phyloP scores from a whole-genome alignment of 2,113 vertebrate genomes.

The Alethe diademata region DNA sequence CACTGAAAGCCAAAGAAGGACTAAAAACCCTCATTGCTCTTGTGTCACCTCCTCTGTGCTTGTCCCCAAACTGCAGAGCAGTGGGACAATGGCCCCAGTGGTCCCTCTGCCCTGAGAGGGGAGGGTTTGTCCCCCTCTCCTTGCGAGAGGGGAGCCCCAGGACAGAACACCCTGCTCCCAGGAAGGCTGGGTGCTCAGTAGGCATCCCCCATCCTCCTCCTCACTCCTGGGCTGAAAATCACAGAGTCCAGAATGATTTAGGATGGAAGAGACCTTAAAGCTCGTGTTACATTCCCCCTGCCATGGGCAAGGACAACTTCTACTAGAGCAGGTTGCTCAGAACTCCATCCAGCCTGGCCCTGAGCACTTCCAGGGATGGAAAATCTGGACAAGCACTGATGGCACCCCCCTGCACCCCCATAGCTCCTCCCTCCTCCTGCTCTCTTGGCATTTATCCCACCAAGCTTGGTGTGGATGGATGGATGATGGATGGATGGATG shows the following conservation, averaged over 20 bases:
- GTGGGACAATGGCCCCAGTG: rapidly evolving
- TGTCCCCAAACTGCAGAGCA: neutral
- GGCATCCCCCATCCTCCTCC: neutral
- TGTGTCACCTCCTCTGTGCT: too few species aligned
- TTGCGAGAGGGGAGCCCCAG: neutral
- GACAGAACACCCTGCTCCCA: neutral
- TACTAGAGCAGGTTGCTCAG: neutral
- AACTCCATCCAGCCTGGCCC: neutral
- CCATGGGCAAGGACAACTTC: neutral
- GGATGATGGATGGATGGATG: too few species aligned
- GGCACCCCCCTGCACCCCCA: neutral
- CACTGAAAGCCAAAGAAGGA: neutral
- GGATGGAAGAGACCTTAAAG: neutral
- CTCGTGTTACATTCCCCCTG: too few species aligned
- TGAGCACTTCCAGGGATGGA: neutral
- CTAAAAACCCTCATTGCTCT: rapidly evolving
- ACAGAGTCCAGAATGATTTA: neutral
- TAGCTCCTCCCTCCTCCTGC: neutral
- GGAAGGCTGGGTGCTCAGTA: neutral
- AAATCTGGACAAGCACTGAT: neutral
- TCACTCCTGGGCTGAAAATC: neutral
- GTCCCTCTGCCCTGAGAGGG: neutral
- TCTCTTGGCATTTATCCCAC: neutral
- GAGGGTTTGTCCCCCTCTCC: neutral
- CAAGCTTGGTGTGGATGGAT: neutral